Evolutionary conservation across 2,888 invertebrate species (phyloP), one percentile per base, ranked within the genome.

Genomic region (Augiades crinisus): DNA sequence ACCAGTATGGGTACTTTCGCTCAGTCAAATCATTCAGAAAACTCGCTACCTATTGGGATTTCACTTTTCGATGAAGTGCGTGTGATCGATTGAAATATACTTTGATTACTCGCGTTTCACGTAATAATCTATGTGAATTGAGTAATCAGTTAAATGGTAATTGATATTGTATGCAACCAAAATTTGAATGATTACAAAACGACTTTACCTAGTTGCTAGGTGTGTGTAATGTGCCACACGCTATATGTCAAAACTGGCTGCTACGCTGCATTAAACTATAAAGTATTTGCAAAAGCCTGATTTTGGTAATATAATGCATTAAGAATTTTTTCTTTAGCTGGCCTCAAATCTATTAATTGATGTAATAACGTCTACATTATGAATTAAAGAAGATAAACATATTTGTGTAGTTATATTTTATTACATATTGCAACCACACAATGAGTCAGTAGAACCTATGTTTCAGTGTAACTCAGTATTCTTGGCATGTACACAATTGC

Each of bases 1-100:
- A 88, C 86, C 77, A 70, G 85, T 80, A 75, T 78, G 84, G 80
- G 79, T 81, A 87, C 87, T 87, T 87, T 88, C 86, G 82, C 87
- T 80, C 61, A 64, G 60, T 78, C 75, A 75, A 76, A 79, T 79
- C 75, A 66, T 66, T 77, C 67, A 68, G 64, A 67, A 66, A 71
- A 73, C 64, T 70, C 71, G 75, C 74, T 72, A 75, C 72, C 65
- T 65, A 73, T 60, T 64, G 70, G 73, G 80, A 78, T 88, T 88
- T 87, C 88, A 86, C 87, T 86, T 86, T 69, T 82, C 72, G 69
- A 76, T 71, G 74, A 64, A 60, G 64, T 56, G 54, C 45, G 24
- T 51, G 38, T 47, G 54, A 53, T 53, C 50, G 53, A 57, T 34
- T 53, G 24, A 53, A 58, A 54, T 44, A 52, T 50, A 55, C 36